Conservation (phyloP, 2,888 invertebrate genomes). For the Deroplatys truncata region DNA sequence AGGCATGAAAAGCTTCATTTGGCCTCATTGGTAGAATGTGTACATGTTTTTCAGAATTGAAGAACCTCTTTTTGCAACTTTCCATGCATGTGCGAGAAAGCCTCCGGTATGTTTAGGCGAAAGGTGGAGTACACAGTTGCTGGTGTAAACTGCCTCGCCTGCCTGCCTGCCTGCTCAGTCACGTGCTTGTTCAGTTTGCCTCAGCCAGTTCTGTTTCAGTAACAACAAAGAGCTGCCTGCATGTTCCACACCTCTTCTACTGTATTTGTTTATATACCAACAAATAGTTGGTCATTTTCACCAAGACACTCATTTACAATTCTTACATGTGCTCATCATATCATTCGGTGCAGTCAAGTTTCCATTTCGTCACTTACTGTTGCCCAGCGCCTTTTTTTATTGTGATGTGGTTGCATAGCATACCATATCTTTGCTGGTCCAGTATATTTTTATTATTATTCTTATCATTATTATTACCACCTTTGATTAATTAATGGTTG, state of each 20-base stretch:
- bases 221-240: constrained; percentile 33
- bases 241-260: constrained; percentile 33
- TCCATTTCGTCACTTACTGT: constrained; percentile 17
- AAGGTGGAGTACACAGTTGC: background rate
- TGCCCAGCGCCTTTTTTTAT: constrained; percentile 18
- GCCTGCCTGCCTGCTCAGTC: background rate
- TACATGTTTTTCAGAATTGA: background rate
- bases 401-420: constrained; percentile 25
- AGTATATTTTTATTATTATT: constrained; percentile 30
- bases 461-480: constrained; percentile 15
- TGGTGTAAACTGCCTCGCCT: background rate
- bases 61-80: background rate
- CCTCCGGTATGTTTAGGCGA: background rate
- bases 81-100: background rate
- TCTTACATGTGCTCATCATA: constrained; percentile 27
- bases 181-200: constrained; percentile 21
- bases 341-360: constrained; percentile 23
- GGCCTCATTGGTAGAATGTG: constrained; percentile 7
- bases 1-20: constrained; percentile 5
- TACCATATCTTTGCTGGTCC: constrained; percentile 30
- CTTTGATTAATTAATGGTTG: constrained; percentile 31
- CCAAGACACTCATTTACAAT: constrained; percentile 14
- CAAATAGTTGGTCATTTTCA: constrained; percentile 19
- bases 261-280: constrained; percentile 30
- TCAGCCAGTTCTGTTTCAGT: constrained; percentile 33